Conservation (phyloP, 2,888 invertebrate species). For the Diogma glabrata region DNA sequence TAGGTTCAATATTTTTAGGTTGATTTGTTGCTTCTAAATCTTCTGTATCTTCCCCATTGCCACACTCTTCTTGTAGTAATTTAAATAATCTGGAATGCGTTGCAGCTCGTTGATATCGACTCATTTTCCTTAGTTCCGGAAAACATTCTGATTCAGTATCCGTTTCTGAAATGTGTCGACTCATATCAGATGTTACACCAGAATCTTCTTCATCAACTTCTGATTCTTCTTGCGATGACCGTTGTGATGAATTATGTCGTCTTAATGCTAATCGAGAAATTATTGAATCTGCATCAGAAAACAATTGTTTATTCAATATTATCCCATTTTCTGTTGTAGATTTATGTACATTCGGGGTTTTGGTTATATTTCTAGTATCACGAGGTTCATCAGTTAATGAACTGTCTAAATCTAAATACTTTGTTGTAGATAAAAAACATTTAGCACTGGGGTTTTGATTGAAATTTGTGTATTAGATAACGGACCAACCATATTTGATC, state of each 20-base stretch:
- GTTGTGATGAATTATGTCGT: conserved; percentile 33
- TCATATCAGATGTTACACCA: conserved; percentile 58
- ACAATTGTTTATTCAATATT: too few species aligned
- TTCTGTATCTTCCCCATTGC: conserved; percentile 17
- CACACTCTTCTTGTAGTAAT: conserved; percentile 49
- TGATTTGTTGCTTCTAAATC: too few species aligned
- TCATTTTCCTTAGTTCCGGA: conserved; percentile 44
- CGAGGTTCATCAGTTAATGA: too few species aligned
- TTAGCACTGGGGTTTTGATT: too few species aligned
- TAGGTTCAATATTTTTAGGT: too few species aligned
- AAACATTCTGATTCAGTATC: conserved; percentile 52
- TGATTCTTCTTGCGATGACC: conserved; percentile 36
- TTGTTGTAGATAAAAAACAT: background rate
- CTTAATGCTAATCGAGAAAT: conserved; percentile 21
- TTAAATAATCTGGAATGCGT: conserved; percentile 61
- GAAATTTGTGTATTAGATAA: background rate
- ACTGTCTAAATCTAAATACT: background rate
- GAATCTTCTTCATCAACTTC: conserved; percentile 53
- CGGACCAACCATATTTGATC: too few species aligned
- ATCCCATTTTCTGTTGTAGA: too few species aligned
- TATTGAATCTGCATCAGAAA: too few species aligned
- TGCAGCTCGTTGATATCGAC: conserved; percentile 53
- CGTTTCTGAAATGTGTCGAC: conserved; percentile 52
- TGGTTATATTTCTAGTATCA: background rate
- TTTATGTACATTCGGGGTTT: too few species aligned